Evolutionary conservation across 2,113 vertebrate genomes (phyloP), one percentile per base, ranked within the genome.

Genomic region (Daphoenositta chrysoptera): DNA sequence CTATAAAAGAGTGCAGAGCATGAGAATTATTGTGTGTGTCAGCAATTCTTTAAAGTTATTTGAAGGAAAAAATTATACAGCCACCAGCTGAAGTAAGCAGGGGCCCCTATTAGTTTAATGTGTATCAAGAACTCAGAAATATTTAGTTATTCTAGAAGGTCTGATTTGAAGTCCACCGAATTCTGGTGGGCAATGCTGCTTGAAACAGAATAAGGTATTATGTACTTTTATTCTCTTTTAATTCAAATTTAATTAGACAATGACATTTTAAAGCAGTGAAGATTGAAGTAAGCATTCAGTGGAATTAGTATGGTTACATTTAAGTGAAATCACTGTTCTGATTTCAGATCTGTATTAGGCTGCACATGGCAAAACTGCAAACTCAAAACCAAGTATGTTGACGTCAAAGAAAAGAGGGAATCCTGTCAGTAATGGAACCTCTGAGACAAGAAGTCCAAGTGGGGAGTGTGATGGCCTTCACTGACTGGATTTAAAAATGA

Each of bases 11-110:
- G 54, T 53, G 28, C 21, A 66, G 42, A 77, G 6, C 28, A 57
- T 53, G 22, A 65, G 63, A 76, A 50, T 54, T 80, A 68, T 21
- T 91, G 20, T 35, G 18, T 28, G 9, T 71, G 31, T 83, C 90
- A 80, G 72, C 56, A 79, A 40, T 81, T 92, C 57, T 83, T 71
- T 63, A 91, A 75, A 90, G 65, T 40, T 47, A 66, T 78, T 94
- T 80, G 40, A 78, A 87, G 40, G 15, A 71, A 80, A 57, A 57
- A 84, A 39, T 48, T 75, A 75, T 56, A 60, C 37, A 70, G 75
- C 63, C 58, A 75, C 15, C 50, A 89, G 42, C 91, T 86, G 83
- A 91, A 92, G 76, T 92, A 95, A 89, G 53, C 63, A 91, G 80
- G 18, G 44, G 42, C 26, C 11, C 15, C 15, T 80, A 17, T 71